Base-by-base conservation (phyloP, 2,888 invertebrate species). In the Aleiodes testaceus region DNA sequence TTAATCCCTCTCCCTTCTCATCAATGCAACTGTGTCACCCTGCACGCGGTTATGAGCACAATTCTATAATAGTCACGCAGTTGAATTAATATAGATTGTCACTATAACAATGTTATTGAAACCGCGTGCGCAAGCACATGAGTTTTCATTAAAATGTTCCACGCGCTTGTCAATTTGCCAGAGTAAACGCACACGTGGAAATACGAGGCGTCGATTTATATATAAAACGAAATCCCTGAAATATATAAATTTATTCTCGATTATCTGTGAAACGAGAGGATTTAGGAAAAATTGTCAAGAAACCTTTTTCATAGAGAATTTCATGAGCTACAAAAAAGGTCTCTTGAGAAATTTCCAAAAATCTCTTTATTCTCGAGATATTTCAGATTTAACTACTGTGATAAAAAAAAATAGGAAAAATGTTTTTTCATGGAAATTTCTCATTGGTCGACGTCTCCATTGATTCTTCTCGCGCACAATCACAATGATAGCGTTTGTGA, bases 1-100 rank as follows among this genome's bases (percentile, higher is more conserved):
- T 36, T 6, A 68, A 70, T 36, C 52, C 22, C 42, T 50, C 42
- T 50, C 44, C 20, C 16, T 63, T 44, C 42, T 30, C 9, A 47
- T 64, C 22, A 30, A 70, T 70, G 36, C 49, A 44, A 36, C 50
- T 20, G 36, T 44, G 68, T 45, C 47, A 42, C 11, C 20, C 47
- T 11, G 16, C 26, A 42, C 72, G 66, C 61, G 70, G 36, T 36
- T 36, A 36, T 36, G 36, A 36, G 36, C 64, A 67, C 55, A 64
- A 55, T 68, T 42, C 22, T 16, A 44, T 45, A 44, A 49, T 22
- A 22, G 42, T 18, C 45, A 63, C 36, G 42, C 20, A 53, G 55
- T 42, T 14, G 9, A 36, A 36, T 2, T 36, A 36, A 36, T 36
- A 11, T 7, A 36, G 36, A 36, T 11, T 36, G 36, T 36, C 36